Evolutionary conservation across 2,113 vertebrate genomes (phyloP), one percentile per base, ranked within the genome.

Genomic region (Onychostruthus taczanowskii): DNA sequence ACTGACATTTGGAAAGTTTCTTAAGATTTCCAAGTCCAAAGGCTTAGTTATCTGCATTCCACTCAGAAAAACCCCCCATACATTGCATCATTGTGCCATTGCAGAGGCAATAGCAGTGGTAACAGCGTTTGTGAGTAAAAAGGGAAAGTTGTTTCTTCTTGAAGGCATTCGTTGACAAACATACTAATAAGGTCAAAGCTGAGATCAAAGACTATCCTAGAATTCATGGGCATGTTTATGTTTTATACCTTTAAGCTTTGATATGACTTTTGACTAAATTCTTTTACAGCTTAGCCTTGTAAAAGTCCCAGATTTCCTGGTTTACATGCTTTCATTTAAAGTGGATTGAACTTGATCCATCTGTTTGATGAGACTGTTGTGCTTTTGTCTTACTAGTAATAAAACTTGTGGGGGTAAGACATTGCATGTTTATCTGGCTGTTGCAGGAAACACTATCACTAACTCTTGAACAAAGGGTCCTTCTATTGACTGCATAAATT

Each of bases 201-300:
- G 52, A 89, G 56, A 93, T 92, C 50, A 92, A 90, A 93, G 44
- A 39, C 33, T 89, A 8, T 55, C 30, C 64, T 93, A 61, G 35
- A 90, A 86, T 67, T 92, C 44, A 81, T 10, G 17, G 33, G 0
- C 26, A 47, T 67, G 7, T 92, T 92, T 90, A 50, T 67, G 5
- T 89, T 83, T 92, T 39, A 67, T 89, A 50, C 41, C 35, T 89
- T 86, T 86, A 70, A 75, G 30, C 35, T 90, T 70, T 78, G 13
- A 35, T 63, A 68, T 21, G 7, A 37, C 21, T 73, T 69, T 56
- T 83, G 61, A 52, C 37, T 81, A 74, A 77, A 67, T 22, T 55
- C 0, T 0, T 77, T 80, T 94, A 44, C 47, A 81, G 39, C 6
- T 90, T 59, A 90, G 39, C 21, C 46, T 59, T 67, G 28, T 88